Percentiles rank a stretch among this genome's conserved stretches.
phyloP scores from a whole-genome alignment of 1,140 invertebrate species.

The Fopius arisanus region DNA sequence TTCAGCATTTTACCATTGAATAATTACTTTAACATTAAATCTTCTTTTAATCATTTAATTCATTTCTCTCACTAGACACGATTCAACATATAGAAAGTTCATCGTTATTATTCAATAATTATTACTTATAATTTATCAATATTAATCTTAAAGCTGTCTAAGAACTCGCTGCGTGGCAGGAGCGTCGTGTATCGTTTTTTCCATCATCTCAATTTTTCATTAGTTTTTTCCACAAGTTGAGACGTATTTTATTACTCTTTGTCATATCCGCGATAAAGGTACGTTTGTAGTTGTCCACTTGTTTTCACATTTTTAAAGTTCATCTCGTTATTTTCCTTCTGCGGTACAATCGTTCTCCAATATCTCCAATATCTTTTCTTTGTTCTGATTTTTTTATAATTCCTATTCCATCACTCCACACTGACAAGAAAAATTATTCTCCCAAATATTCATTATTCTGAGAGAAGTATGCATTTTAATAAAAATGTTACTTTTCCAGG shows the following conservation, averaged over 20 bases:
- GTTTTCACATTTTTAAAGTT: slow-evolving; percentile 27
- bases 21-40: slow-evolving; percentile 57
- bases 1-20: slow-evolving; percentile 50
- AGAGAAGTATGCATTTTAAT: too few relatives aligned
- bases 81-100: slow-evolving; percentile 65
- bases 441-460: too few relatives aligned
- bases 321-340: background rate
- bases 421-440: too few relatives aligned
- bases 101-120: slow-evolving; percentile 61
- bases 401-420: background rate
- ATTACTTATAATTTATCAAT: slow-evolving; percentile 59
- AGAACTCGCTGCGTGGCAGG: slow-evolving; percentile 61
- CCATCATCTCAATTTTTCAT: slow-evolving; percentile 30
- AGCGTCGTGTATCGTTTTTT: slow-evolving; percentile 49
- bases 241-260: slow-evolving; percentile 6
- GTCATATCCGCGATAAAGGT: slow-evolving; percentile 39
- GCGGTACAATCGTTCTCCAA: slow-evolving; percentile 8
- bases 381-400: background rate
- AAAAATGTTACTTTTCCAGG: too few relatives aligned
- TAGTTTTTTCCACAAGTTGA: slow-evolving; percentile 21
- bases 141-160: slow-evolving; percentile 64
- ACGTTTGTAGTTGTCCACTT: slow-evolving; percentile 48
- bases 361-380: background rate
- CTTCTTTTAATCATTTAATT: slow-evolving; percentile 34
- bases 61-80: slow-evolving; percentile 62